phyloP scores from a whole-genome alignment of 2,888 invertebrate genomes.

The Amphipyra tragopoginis region DNA sequence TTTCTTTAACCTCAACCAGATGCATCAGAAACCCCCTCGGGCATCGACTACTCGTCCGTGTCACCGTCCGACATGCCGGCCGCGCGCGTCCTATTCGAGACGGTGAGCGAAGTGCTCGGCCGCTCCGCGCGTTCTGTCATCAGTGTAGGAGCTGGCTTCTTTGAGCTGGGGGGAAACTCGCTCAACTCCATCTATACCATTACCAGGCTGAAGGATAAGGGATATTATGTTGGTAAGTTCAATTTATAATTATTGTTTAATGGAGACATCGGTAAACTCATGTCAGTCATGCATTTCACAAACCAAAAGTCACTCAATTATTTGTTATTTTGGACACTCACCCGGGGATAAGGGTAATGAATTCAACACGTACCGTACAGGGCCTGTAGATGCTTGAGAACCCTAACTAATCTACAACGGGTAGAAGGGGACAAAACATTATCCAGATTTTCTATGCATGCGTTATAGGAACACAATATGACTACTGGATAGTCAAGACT shows the following conservation, averaged over 20 bases:
- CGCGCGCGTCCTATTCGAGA: conserved; percentile 93
- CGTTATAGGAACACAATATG: too few species aligned
- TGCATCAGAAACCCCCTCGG: conserved; percentile 89
- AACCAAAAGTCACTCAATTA: too few species aligned
- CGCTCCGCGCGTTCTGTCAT: conserved; percentile 91
- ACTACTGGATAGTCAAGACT: too few species aligned
- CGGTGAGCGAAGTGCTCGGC: conserved; percentile 93
- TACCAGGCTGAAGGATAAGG: conserved; percentile 93
- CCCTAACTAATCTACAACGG: too few species aligned
- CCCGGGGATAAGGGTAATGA: too few species aligned
- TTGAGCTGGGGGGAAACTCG: conserved; percentile 96
- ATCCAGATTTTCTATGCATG: too few species aligned
- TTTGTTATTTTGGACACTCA: too few species aligned
- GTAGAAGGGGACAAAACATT: too few species aligned
- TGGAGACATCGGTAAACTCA: too few species aligned
- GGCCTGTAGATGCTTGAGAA: too few species aligned
- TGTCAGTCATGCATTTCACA: too few species aligned
- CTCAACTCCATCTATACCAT: conserved; percentile 96
- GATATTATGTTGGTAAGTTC: conserved; percentile 92
- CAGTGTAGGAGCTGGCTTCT: conserved; percentile 93
- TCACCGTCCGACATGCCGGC: conserved; percentile 89
- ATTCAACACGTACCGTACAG: too few species aligned
- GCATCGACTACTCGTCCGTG: conserved; percentile 92
- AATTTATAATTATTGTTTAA: background rate
- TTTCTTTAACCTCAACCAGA: conserved; percentile 76